A percentile compares a stretch with the other conserved stretches of the same genome.
phyloP scores from a whole-genome alignment of 2,888 invertebrate genomes.

The Proisotoma minuta region DNA sequence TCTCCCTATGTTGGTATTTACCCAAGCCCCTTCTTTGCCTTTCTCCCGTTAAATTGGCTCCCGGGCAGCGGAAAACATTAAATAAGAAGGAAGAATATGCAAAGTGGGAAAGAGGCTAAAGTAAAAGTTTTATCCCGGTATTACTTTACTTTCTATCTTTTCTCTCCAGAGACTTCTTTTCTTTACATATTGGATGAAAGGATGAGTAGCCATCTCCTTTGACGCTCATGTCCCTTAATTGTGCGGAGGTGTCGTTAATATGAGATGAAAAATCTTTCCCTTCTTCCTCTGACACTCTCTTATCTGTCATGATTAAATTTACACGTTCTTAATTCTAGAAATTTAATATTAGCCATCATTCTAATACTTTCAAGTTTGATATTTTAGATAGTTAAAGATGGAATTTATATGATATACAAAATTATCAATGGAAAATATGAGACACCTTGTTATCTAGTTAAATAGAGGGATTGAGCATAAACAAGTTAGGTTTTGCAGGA shows the following conservation, averaged over 20 bases:
- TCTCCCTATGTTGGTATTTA: slow-evolving; percentile 3
- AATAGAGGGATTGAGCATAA: neutral
- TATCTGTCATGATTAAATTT: slow-evolving; percentile 38
- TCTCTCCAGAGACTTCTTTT: slow-evolving; percentile 7
- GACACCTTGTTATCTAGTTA: neutral
- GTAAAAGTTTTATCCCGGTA: neutral
- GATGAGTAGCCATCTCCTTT: neutral
- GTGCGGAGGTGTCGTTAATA: neutral
- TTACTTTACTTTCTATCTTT: neutral
- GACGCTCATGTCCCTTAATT: neutral
- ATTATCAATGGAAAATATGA: slow-evolving; percentile 1
- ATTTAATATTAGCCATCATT: slow-evolving; percentile 22
- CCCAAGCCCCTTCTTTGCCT: neutral
- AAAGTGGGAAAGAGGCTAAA: neutral
- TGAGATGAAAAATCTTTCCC: slow-evolving; percentile 5
- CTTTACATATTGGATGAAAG: slow-evolving; percentile 8
- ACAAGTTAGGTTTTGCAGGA: too few relatives aligned
- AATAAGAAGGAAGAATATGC: neutral
- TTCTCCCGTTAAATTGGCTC: neutral
- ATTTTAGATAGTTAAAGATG: too few relatives aligned
- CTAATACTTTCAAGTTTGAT: too few relatives aligned
- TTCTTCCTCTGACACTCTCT: slow-evolving; percentile 5
- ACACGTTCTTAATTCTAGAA: slow-evolving; percentile 17
- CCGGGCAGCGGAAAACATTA: slow-evolving; percentile 1
- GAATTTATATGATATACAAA: too few relatives aligned